Conservation (phyloP, 2,888 invertebrate species). For the Antitype chi region DNA sequence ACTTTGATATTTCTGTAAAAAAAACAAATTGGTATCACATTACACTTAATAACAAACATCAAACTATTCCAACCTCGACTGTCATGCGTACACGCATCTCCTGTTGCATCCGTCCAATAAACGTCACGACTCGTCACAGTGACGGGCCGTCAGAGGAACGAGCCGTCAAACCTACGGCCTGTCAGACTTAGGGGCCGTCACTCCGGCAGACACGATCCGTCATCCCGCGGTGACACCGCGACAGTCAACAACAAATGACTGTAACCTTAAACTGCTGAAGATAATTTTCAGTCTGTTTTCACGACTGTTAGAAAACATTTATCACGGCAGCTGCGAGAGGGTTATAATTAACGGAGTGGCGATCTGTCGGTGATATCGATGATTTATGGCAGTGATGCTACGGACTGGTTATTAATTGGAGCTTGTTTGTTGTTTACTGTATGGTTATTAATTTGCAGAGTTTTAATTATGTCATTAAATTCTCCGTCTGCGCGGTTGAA, state of each 20-base stretch:
- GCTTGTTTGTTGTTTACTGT: conserved; percentile 42
- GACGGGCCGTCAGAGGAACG: conserved; percentile 61
- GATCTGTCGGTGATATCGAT: conserved; percentile 52
- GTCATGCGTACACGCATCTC: conserved; percentile 65
- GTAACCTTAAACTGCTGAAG: conserved; percentile 60
- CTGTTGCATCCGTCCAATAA: conserved; percentile 76
- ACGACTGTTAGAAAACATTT: conserved; percentile 51
- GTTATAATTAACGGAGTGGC: conserved; percentile 43
- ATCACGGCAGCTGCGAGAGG: conserved; percentile 43
- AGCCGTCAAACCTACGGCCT: conserved; percentile 35
- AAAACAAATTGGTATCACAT: conserved; percentile 37
- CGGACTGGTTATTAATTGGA: conserved; percentile 40
- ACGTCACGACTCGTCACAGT: conserved; percentile 70
- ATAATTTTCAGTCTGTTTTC: conserved; percentile 62
- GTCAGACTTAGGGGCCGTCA: conserved; percentile 47
- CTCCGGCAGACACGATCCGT: conserved; percentile 48
- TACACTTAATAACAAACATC: conserved; percentile 55
- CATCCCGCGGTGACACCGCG: conserved; percentile 54
- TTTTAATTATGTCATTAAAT: conserved; percentile 1
- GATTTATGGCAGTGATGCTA: conserved; percentile 30
- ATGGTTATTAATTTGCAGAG: conserved; percentile 19
- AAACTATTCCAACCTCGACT: conserved; percentile 49
- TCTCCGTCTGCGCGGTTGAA: neutral
- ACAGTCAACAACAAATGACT: conserved; percentile 63
- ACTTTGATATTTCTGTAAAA: conserved; percentile 21